Evolutionary conservation across 2,888 invertebrate species (phyloP), one percentile per base, ranked within the genome.

Genomic region (Meloe dianella): DNA sequence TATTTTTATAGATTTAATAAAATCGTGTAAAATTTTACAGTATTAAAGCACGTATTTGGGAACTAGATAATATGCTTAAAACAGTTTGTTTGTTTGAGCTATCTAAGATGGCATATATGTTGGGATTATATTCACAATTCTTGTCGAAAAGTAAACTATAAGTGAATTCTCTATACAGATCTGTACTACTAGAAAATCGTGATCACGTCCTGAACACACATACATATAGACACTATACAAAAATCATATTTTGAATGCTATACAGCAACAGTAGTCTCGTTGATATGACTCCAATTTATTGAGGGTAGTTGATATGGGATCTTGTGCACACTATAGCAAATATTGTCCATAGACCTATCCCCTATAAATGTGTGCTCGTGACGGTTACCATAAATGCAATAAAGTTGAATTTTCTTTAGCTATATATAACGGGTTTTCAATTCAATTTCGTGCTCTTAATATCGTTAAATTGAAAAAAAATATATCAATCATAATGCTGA

Each of bases 181-280:
- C 20, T 47, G 2, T 10, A 51, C 24, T 22, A 4, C 0, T 51
- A 24, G 24, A 51, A 24, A 51, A 51, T 51, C 51, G 51, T 51
- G 22, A 22, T 51, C 51, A 51, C 51, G 47, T 47, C 47, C 47
- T 47, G 20, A 47, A 20, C 47, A 47, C 20, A 47, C 47, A 47
- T 20, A 51, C 9, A 51, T 20, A 24, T 24, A 51, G 20, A 51
- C 1, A 12, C 61, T 61, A 58, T 10, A 59, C 65, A 65, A 64
- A 67, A 64, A 67, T 64, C 56, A 58, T 65, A 65, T 58, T 65
- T 68, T 68, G 54, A 68, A 62, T 68, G 65, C 64, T 57, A 56
- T 61, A 22, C 47, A 24, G 51, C 35, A 62, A 56, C 51, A 29
- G 32, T 27, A 17, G 41, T 27, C 12, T 54, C 10, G 10, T 51